Evolutionary conservation across 2,888 invertebrate genomes (phyloP).

Genomic region (Uropetala carovei): DNA sequence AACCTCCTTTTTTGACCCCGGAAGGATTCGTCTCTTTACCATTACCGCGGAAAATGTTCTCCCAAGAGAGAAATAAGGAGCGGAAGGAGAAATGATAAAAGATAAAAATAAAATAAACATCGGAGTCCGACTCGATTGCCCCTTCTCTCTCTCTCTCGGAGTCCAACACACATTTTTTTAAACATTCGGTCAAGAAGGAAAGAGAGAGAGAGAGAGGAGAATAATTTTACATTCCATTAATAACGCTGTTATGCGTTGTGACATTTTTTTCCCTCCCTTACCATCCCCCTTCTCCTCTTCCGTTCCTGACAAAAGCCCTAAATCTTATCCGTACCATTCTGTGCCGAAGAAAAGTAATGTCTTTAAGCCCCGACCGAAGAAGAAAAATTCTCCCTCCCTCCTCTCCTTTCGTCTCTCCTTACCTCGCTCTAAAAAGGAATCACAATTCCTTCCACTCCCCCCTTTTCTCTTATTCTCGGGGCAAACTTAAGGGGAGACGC

Average conservation of each 20-base stretch:
- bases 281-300: neutral
- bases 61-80: neutral
- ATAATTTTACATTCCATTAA: conserved; percentile 63
- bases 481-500: conserved; percentile 37
- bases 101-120: neutral
- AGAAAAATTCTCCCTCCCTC: conserved; percentile 21
- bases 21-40: no score
- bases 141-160: neutral
- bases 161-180: neutral
- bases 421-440: neutral
- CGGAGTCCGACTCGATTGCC: neutral
- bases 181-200: neutral
- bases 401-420: neutral
- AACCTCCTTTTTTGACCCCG: neutral
- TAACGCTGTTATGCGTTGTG: conserved; percentile 37
- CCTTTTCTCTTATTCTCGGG: conserved; percentile 48
- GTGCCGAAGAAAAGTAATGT: conserved; percentile 64
- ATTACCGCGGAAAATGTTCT: no score
- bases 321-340: conserved; percentile 60
- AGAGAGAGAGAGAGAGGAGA: neutral
- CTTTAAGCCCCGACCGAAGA: conserved; percentile 41
- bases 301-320: neutral
- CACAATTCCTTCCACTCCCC: conserved; percentile 22
- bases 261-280: conserved; percentile 8
- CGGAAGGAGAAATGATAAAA: neutral